Evolutionary conservation across 2,113 vertebrate genomes (phyloP), one percentile per base, ranked within the genome.

Genomic region (Stercorarius parasiticus): DNA sequence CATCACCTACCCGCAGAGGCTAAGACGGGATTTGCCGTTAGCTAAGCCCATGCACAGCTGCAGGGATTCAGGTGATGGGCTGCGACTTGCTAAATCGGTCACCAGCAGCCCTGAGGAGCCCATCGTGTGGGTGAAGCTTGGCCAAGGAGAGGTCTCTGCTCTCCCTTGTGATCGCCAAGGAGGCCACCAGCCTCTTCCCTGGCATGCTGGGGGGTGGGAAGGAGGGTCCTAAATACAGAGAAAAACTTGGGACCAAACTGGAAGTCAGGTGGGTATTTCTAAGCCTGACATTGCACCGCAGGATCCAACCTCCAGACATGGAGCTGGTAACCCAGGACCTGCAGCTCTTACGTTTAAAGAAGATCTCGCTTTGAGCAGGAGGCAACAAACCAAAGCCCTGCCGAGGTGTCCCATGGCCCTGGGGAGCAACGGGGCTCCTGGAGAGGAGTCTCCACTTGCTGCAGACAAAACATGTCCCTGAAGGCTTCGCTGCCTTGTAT

Each of bases 401-500:
- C 29, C 1, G 3, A 40, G 52, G n/a, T 8, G n/a, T 34, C 36
- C 34, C 55, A 12, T 3, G 16, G 86, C 62, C 76, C 56, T 7
- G 72, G 32, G 76, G 36, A 66, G 61, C 7, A 2, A 40, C 0
- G 1, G 30, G n/a, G 26, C 58, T 88, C 79, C 29, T 7, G 4
- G 69, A 49, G 38, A 67, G 40, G 27, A 69, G 29, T 4, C 30
- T 77, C 56, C 0, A 4, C 69, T 29, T 2, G 1, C 49, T 5
- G 13, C 72, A 79, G 30, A 38, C 49, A 43, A 67, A 88, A 64
- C 53, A 15, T 0, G 3, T 9, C 85, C 88, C 95, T 14, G 62
- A 53, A 72, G 70, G 70, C 21, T 72, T 12, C 1, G 0, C 20
- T n/a, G 76, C 47, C 62, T 8, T 0, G 13, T 2, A 0, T 8